Evolutionary conservation across 2,797 vertebrate genomes (phyloP).

Genomic region (Cottoperca gobio): DNA sequence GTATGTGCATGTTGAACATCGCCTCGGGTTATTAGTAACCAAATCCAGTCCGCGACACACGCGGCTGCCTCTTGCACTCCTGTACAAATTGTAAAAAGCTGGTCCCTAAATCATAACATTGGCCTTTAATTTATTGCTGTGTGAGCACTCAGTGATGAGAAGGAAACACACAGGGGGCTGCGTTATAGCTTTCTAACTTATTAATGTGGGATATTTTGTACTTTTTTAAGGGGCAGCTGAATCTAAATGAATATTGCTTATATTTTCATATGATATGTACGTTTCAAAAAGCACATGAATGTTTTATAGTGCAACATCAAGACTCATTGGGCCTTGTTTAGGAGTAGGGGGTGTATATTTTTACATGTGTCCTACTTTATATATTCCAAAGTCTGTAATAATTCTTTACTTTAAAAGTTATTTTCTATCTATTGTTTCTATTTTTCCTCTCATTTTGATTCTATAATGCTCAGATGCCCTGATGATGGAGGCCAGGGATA

Average conservation of each 20-base stretch:
- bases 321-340: constrained; percentile 6
- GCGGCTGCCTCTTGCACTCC: constrained; percentile 21
- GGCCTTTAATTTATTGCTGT: constrained; percentile 75
- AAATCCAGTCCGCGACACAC: constrained; percentile 34
- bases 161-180: constrained; percentile 39
- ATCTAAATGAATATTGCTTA: constrained; percentile 44
- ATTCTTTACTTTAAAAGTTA: not conserved
- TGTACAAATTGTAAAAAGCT: constrained; percentile 52
- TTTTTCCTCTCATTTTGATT: not conserved
- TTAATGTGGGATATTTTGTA: constrained; percentile 32
- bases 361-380: not conserved
- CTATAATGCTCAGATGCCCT: not conserved
- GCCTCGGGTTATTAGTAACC: constrained; percentile 60
- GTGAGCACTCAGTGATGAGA: constrained; percentile 70
- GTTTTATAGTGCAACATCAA: not conserved
- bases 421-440: not conserved
- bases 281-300: constrained; percentile 16
- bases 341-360: not conserved
- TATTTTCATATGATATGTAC: constrained; percentile 36
- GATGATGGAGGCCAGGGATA: not conserved
- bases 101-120: constrained; percentile 58
- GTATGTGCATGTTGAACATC: constrained; percentile 31
- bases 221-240: constrained; percentile 24
- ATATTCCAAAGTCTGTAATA: not conserved
- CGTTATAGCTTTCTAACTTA: constrained; percentile 40